A percentile compares a stretch with the other conserved stretches of the same genome.
These are phyloP conservation scores for Brachionus plicatilis DNA, from an alignment of 1,140 invertebrate genomes.

Conservation along the genomic window DNA sequence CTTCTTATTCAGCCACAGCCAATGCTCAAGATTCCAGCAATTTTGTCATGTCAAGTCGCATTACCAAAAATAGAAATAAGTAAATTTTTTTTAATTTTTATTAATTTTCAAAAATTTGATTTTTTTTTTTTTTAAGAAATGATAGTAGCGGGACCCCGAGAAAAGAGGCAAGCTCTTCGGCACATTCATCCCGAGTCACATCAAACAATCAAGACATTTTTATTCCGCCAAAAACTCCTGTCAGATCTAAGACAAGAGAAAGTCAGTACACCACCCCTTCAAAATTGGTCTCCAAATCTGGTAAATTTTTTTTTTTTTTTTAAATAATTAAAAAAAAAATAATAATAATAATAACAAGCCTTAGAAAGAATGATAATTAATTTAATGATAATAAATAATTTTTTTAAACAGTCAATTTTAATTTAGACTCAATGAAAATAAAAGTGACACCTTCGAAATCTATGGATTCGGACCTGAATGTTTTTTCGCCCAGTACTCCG, in stretches of 20 bases:
- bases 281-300: constrained; percentile 29
- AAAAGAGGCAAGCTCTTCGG: neutral
- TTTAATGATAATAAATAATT: too few species aligned
- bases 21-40: neutral
- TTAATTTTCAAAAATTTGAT: too few species aligned
- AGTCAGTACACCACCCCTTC: constrained; percentile 41
- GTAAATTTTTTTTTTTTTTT: neutral
- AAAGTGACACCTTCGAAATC: constrained; percentile 58
- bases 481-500: constrained; percentile 43
- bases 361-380: too few species aligned
- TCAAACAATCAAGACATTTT: constrained; percentile 52
- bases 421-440: constrained; percentile 43
- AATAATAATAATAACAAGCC: too few species aligned
- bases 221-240: constrained; percentile 49
- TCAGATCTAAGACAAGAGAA: constrained; percentile 44
- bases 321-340: too few species aligned
- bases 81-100: neutral
- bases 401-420: constrained; percentile 26
- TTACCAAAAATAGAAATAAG: constrained; percentile 25
- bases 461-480: constrained; percentile 55
- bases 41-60: neutral
- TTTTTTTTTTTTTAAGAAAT: neutral
- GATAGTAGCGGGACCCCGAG: neutral
- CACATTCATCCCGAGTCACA: neutral
- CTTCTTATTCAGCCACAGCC: neutral